phyloP scores from a whole-genome alignment of 2,113 vertebrate species.

The human region GRCh38 chr6:137414501-137415000 shows the following conservation, averaged over 20 bases:
- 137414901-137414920: constrained; percentile 86
- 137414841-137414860: constrained; percentile 76
- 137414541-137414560: constrained; percentile 5
- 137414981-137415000: constrained; percentile 87
- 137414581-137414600: constrained; percentile 53
- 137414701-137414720: not conserved
- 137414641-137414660: not conserved
- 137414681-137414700: constrained; percentile 47
- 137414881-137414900: constrained; percentile 90
- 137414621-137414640: not conserved
- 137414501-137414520: constrained; percentile 1
- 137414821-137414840: constrained; percentile 81
- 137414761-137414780: constrained; percentile 73
- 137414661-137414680: constrained; percentile 2
- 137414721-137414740: constrained; percentile 62
- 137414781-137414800: constrained; percentile 71
- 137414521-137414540: not conserved
- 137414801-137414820: constrained; percentile 80
- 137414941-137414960: constrained; percentile 90
- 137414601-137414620: constrained; percentile 1
- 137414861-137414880: constrained; percentile 88
- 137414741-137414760: constrained; percentile 79
- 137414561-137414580: constrained; percentile 50
- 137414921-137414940: constrained; percentile 86
- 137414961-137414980: constrained; percentile 91